Base-by-base conservation (phyloP, 2,113 vertebrate genomes). In the Prochilodus magdalenae region DNA sequence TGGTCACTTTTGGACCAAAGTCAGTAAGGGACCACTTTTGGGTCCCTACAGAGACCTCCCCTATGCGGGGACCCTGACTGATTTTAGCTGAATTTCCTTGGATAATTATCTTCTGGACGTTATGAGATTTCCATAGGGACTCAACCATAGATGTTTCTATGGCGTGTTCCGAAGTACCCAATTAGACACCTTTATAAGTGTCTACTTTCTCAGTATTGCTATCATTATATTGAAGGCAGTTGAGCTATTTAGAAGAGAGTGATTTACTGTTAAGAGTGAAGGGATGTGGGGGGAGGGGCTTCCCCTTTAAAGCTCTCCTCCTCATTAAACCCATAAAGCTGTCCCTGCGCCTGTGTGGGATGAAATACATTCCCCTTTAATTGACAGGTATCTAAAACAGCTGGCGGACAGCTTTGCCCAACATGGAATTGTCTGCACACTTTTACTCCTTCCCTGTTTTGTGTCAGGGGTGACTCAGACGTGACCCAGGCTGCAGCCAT, bases 381-480 rank as follows among this genome's bases (percentile, higher is more conserved):
- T 91, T 91, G 91, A 94, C 92, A 94, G 92, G 90, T 92, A 87
- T 87, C 88, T 78, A 70, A 89, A 91, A 93, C 94, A 93, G 90
- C 93, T 93, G 88, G 86, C 63, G 83, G 89, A 91, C 90, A 91
- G 91, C 92, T 92, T 93, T 90, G 80, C 82, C 87, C 88, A 84
- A 81, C 85, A 88, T 89, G 87, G 87, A 84, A 81, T 73, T 86
- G 90, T 88, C 87, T 87, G 86, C 90, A 93, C 91, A 91, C 91
- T 91, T 92, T 91, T 86, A 88, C 72, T 79, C 88, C 18, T 55
- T 53, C 66, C 24, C 82, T 82, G 76, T 65, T 86, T 92, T 94
- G 92, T 94, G 84, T 72, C 88, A 84, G 86, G 83, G 85, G 85
- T 92, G 82, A 79, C 93, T 91, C 92, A 93, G 94, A 92, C 91